Evolutionary conservation across 2,113 vertebrate species (phyloP).

Genomic region (Dolichotis patagonum): DNA sequence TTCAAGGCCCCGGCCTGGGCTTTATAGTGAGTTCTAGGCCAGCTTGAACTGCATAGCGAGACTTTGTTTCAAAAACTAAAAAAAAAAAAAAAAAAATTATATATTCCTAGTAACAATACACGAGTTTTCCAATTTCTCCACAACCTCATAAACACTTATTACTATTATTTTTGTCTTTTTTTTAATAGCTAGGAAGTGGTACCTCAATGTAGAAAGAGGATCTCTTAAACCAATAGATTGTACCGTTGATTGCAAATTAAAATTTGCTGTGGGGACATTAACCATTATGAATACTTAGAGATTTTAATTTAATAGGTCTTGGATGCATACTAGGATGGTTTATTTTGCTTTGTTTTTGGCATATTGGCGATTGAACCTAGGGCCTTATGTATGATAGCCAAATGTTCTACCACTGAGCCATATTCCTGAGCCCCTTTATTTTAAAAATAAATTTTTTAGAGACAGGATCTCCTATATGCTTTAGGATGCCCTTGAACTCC

Average conservation of each 20-base stretch:
- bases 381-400: background rate
- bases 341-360: background rate
- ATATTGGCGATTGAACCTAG: background rate
- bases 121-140: background rate
- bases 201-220: background rate
- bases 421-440: background rate
- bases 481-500: background rate
- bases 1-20: no score
- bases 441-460: background rate
- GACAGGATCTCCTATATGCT: background rate
- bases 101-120: background rate
- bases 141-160: background rate
- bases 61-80: no score
- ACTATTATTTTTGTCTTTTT: background rate
- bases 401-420: background rate
- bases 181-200: background rate
- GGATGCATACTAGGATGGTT: background rate
- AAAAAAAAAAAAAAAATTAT: no score
- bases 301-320: background rate
- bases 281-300: background rate
- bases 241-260: background rate
- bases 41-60: no score
- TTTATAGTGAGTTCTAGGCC: no score
- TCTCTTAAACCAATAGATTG: background rate
- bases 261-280: background rate